phyloP scores from a whole-genome alignment of 2,888 invertebrate genomes.

The Zelleria hepariella region DNA sequence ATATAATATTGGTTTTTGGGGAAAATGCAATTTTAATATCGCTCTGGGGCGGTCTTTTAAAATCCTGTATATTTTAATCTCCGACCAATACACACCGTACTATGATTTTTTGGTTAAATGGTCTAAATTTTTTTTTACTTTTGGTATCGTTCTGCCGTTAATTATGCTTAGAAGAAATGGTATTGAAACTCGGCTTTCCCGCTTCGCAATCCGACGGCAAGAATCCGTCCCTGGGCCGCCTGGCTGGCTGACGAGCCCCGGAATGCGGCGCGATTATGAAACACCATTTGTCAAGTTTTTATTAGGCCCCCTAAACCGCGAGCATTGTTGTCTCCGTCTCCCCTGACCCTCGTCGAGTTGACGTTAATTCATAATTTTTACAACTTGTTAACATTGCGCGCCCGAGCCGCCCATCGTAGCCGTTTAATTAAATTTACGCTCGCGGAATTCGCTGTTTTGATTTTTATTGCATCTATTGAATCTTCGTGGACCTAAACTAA shows the following conservation, averaged over 20 bases:
- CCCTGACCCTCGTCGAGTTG: conserved; percentile 50
- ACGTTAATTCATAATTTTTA: conserved; percentile 69
- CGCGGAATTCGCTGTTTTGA: neutral
- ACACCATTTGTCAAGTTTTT: conserved; percentile 73
- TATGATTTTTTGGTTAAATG: too few species aligned
- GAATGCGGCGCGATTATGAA: conserved; percentile 69
- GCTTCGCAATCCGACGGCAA: neutral
- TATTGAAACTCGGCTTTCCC: too few species aligned
- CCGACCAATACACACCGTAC: too few species aligned
- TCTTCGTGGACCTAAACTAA: too few species aligned
- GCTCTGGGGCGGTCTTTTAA: too few species aligned
- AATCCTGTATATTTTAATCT: too few species aligned
- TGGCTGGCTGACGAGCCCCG: conserved; percentile 46
- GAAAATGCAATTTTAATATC: too few species aligned
- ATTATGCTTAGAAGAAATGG: too few species aligned
- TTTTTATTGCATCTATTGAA: too few species aligned
- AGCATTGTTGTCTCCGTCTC: conserved; percentile 48
- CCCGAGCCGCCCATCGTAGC: conserved; percentile 20
- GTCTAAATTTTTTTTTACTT: too few species aligned
- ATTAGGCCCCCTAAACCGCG: conserved; percentile 60
- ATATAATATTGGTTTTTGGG: too few species aligned
- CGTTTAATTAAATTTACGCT: conserved; percentile 41
- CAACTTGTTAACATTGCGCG: conserved; percentile 60
- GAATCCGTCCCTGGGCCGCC: neutral
- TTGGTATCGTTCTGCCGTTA: too few species aligned